phyloP scores from a whole-genome alignment of 2,113 vertebrate species.

The Callospermophilus lateralis region DNA sequence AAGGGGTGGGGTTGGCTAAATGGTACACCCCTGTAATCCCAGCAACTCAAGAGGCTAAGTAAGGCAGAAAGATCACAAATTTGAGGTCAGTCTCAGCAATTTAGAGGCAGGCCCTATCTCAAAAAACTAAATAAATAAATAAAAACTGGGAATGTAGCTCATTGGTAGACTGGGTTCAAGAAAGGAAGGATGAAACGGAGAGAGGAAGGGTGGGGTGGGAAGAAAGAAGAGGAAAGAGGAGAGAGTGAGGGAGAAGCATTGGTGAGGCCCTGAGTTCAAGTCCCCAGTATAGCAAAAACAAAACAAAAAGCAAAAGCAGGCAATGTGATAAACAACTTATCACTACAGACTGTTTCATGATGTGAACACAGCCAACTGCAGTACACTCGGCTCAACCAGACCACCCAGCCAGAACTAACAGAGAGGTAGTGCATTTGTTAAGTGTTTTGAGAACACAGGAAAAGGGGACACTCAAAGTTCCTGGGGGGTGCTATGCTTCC shows the following conservation, averaged over 20 bases:
- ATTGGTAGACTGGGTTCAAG: not conserved
- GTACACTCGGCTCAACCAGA: not conserved
- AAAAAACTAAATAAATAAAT: too few relatives aligned
- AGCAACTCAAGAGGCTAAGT: too few relatives aligned
- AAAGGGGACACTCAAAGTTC: not conserved
- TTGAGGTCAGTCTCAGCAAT: not conserved
- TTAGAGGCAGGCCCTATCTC: too few relatives aligned
- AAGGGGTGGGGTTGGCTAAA: too few relatives aligned
- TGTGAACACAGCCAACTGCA: not conserved
- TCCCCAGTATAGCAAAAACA: not conserved
- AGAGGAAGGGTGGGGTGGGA: too few relatives aligned
- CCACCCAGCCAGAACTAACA: not conserved
- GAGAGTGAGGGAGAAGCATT: not conserved
- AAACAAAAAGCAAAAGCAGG: too few relatives aligned
- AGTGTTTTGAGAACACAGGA: not conserved
- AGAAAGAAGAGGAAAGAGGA: too few relatives aligned
- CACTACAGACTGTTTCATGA: not conserved
- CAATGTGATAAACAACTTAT: not conserved
- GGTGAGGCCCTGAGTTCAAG: not conserved
- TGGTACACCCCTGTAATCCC: too few relatives aligned
- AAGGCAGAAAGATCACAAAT: not conserved
- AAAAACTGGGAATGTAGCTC: not conserved
- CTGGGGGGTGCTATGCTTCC: too few relatives aligned
- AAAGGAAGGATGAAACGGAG: too few relatives aligned
- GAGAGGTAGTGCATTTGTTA: accelerated